Evolutionary conservation across 2,888 invertebrate species (phyloP).

Genomic region (Ceraclea dissimilis): DNA sequence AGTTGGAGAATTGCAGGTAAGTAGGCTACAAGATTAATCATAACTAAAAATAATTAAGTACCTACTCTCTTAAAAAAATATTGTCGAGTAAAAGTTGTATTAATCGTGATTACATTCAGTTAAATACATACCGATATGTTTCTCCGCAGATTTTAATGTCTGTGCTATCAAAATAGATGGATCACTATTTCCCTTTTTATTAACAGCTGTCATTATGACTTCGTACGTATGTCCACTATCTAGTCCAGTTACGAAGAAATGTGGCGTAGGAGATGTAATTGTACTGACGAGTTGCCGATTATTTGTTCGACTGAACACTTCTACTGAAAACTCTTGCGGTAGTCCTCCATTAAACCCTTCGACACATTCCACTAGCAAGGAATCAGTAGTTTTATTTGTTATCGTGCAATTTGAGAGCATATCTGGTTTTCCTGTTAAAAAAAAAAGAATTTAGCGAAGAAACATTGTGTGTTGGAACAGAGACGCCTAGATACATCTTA

Average conservation of each 20-base stretch:
- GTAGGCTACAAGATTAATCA: slow-evolving; percentile 17
- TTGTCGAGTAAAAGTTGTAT: too few relatives aligned
- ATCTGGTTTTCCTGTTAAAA: slow-evolving; percentile 60
- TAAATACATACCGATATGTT: slow-evolving; percentile 55
- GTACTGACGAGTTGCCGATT: slow-evolving; percentile 44
- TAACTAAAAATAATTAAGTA: neutral
- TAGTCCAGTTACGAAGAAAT: slow-evolving; percentile 59
- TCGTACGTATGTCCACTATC: slow-evolving; percentile 63
- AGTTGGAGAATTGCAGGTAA: slow-evolving; percentile 34
- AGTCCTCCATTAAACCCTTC: slow-evolving; percentile 73
- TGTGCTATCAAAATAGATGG: slow-evolving; percentile 58
- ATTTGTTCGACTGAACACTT: slow-evolving; percentile 52
- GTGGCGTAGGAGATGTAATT: slow-evolving; percentile 50
- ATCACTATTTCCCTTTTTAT: slow-evolving; percentile 64
- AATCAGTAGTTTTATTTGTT: slow-evolving; percentile 64
- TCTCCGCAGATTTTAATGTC: slow-evolving; percentile 65
- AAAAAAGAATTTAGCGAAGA: neutral
- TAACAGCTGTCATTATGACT: slow-evolving; percentile 60
- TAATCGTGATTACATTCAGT: too few relatives aligned
- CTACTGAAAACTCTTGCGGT: slow-evolving; percentile 65
- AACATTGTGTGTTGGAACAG: neutral
- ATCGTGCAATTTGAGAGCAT: slow-evolving; percentile 64
- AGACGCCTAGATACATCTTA: neutral
- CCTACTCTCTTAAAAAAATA: neutral
- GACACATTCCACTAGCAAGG: slow-evolving; percentile 63